Evolutionary conservation across 2,888 invertebrate species (phyloP).

Genomic region (Pecten maximus): DNA sequence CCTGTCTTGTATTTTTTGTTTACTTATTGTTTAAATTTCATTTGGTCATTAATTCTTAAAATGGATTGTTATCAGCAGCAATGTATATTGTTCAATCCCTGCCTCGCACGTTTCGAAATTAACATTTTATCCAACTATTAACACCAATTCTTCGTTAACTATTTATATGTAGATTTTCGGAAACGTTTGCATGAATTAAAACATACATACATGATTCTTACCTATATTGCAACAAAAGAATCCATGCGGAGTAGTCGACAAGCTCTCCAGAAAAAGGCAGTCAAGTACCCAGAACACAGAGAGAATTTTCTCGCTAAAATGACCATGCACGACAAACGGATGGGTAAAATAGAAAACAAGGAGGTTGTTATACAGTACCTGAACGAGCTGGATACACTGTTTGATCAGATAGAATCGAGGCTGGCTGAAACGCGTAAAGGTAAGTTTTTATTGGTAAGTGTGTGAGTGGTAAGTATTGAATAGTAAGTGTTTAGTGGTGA

Average conservation of each 20-base stretch:
- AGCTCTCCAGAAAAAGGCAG: slow-evolving; percentile 45
- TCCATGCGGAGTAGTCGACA: not conserved
- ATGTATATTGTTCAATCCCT: too few relatives aligned
- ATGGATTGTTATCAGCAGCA: too few relatives aligned
- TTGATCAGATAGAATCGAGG: slow-evolving; percentile 66
- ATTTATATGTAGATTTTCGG: too few relatives aligned
- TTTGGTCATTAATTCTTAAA: too few relatives aligned
- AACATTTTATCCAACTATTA: too few relatives aligned
- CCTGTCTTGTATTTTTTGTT: too few relatives aligned
- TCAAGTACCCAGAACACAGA: slow-evolving; percentile 61
- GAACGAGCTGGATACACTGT: slow-evolving; percentile 60
- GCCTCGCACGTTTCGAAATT: too few relatives aligned
- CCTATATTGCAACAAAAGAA: slow-evolving; percentile 20
- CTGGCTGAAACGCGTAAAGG: slow-evolving; percentile 64
- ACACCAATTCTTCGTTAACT: too few relatives aligned
- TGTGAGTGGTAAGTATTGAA: not conserved
- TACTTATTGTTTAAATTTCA: too few relatives aligned
- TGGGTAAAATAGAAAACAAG: slow-evolving; percentile 48
- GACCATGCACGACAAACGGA: slow-evolving; percentile 38
- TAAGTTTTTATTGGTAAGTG: slow-evolving; percentile 47
- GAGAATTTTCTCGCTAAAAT: slow-evolving; percentile 58
- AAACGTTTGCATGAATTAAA: too few relatives aligned
- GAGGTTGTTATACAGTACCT: slow-evolving; percentile 55
- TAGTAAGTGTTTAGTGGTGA: not conserved
- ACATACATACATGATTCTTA: too few relatives aligned